phyloP scores from a whole-genome alignment of 2,113 vertebrate species.

The Elephantulus edwardii region DNA sequence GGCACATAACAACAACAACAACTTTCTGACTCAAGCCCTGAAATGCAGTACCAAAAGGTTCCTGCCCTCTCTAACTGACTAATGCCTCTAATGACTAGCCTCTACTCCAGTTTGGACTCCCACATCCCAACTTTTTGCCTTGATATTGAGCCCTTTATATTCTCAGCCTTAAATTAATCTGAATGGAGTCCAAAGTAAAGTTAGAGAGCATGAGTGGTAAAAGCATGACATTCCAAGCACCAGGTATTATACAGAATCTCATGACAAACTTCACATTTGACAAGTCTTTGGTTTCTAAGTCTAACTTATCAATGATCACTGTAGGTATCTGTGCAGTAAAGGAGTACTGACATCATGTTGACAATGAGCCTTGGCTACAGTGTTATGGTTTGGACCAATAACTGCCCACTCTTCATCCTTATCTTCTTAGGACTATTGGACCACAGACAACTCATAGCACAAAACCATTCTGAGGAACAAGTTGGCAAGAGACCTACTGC shows the following conservation, averaged over 20 bases:
- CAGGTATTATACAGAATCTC: background rate
- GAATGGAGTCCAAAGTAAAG: background rate
- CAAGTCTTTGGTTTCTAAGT: background rate
- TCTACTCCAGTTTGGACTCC: background rate
- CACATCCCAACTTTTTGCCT: background rate
- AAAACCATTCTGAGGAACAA: background rate
- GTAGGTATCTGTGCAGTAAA: background rate
- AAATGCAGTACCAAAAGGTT: background rate
- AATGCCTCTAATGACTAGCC: background rate
- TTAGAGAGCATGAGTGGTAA: background rate
- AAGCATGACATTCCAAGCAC: background rate
- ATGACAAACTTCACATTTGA: background rate
- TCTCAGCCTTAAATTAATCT: background rate
- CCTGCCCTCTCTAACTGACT: background rate
- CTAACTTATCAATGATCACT: background rate
- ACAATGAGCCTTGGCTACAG: background rate
- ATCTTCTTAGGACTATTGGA: rapidly evolving
- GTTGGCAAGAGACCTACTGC: background rate
- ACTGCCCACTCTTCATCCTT: background rate
- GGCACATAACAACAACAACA: no score
- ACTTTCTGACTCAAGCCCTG: background rate
- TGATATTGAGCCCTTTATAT: background rate
- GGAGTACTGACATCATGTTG: background rate
- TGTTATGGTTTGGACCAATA: background rate
- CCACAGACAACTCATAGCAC: background rate